Percentiles rank a stretch among this genome's conserved stretches.
phyloP scores from a whole-genome alignment of 92 coral and sea anemone genomes.

The Pocillopora meandrina region DNA sequence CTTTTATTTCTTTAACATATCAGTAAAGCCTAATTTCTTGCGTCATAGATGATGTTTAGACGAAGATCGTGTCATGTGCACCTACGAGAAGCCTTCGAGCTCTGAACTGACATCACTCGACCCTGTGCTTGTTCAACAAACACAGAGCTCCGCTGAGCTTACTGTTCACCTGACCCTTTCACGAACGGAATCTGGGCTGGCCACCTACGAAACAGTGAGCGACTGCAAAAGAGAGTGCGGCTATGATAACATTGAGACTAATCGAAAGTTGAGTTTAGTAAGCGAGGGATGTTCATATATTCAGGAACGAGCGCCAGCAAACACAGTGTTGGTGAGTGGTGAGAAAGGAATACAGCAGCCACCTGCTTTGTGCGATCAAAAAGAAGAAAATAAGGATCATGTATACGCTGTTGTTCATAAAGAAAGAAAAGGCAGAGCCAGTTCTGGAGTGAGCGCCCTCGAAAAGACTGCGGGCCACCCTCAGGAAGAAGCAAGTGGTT shows the following conservation, averaged over 20 bases:
- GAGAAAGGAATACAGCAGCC: too few species aligned
- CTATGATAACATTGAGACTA: background rate
- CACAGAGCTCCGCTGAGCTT: background rate
- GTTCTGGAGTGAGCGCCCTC: background rate
- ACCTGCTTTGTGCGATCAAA: background rate
- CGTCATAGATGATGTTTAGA: too few species aligned
- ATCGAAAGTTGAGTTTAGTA: too few species aligned
- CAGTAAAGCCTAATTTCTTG: too few species aligned
- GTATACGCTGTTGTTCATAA: conserved; percentile 7
- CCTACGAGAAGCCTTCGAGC: background rate
- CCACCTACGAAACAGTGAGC: background rate
- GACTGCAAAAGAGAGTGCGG: background rate
- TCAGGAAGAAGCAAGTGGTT: background rate
- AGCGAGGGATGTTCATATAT: too few species aligned
- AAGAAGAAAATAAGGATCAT: background rate
- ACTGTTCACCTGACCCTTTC: background rate
- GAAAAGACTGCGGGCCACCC: background rate
- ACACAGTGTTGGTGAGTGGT: too few species aligned
- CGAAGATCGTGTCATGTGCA: background rate
- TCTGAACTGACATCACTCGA: background rate
- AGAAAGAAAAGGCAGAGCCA: background rate
- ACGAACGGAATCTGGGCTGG: background rate
- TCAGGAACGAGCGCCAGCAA: too few species aligned
- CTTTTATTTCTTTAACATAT: too few species aligned
- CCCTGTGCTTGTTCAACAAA: background rate